These are phyloP conservation scores for Coracopsis vasa DNA, from an alignment of 2,113 vertebrate species.

Conservation along the genomic window DNA sequence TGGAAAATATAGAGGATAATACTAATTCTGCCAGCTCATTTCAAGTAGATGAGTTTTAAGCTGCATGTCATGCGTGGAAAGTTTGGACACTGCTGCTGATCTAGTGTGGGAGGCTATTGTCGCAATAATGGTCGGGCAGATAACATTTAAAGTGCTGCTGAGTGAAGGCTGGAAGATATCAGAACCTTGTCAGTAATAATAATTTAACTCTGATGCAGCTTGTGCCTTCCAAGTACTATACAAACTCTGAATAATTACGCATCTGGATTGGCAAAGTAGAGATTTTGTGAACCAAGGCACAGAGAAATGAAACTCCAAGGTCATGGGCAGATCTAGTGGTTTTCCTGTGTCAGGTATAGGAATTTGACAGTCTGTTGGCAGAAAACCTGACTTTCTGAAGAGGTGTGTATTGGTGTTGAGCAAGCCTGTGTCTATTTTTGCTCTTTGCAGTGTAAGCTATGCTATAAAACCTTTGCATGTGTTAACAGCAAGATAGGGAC, in stretches of 20 bases:
- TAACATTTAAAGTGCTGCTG: not conserved
- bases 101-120: not conserved
- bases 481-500: not conserved
- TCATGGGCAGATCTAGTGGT: not conserved
- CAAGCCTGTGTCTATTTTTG: not conserved
- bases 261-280: not conserved
- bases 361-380: not conserved
- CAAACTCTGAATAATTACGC: not conserved
- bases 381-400: not conserved
- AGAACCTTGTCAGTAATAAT: not conserved
- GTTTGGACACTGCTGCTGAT: not conserved
- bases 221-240: not conserved
- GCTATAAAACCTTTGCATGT: not conserved
- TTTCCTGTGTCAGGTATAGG: not conserved
- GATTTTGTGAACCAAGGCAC: not conserved
- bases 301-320: not conserved
- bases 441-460: not conserved
- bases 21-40: conserved; percentile 6
- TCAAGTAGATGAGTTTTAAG: not conserved
- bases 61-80: not conserved
- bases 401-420: not conserved
- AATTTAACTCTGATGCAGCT: not conserved
- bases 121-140: not conserved
- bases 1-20: not conserved
- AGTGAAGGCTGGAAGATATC: not conserved